Evolutionary conservation across 2,797 vertebrate genomes (phyloP).

Genomic region (Myoxocephalus aenaeus): DNA sequence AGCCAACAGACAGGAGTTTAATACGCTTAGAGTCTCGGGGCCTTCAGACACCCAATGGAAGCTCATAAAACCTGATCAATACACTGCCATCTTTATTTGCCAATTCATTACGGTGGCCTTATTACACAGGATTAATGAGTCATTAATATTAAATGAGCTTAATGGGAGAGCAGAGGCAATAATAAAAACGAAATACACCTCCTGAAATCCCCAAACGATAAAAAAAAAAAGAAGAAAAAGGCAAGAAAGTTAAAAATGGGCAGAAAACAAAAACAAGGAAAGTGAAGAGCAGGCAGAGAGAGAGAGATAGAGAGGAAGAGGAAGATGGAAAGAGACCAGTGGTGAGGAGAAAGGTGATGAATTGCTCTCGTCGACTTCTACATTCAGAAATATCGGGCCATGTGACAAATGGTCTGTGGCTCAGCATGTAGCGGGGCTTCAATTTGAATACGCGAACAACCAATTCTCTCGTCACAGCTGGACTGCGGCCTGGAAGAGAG

Average conservation of each 20-base stretch:
- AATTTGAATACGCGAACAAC: constrained; percentile 55
- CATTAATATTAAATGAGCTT: constrained; percentile 82
- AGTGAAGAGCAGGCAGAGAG: constrained; percentile 32
- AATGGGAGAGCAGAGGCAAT: constrained; percentile 68
- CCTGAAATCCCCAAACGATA: constrained; percentile 67
- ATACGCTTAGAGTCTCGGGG: constrained; percentile 70
- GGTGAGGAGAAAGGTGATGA: constrained; percentile 58
- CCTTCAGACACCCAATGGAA: constrained; percentile 67
- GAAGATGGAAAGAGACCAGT: background rate
- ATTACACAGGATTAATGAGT: constrained; percentile 78
- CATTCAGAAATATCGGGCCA: constrained; percentile 58
- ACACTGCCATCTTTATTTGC: constrained; percentile 80
- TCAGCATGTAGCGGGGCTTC: constrained; percentile 60
- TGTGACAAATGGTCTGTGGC: constrained; percentile 62
- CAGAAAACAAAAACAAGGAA: constrained; percentile 33
- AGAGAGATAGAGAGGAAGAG: constrained; percentile 10
- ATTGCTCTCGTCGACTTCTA: constrained; percentile 40
- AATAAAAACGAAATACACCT: constrained; percentile 71
- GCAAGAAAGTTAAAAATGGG: constrained; percentile 40
- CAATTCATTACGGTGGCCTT: constrained; percentile 83
- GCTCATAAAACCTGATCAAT: constrained; percentile 82
- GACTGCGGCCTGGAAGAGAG: constrained; percentile 40
- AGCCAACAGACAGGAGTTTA: constrained; percentile 69
- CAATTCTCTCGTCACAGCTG: constrained; percentile 70
- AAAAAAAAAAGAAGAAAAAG: constrained; percentile 41